Evolutionary conservation across 2,888 invertebrate genomes (phyloP).

Genomic region (Tinea pellionella): DNA sequence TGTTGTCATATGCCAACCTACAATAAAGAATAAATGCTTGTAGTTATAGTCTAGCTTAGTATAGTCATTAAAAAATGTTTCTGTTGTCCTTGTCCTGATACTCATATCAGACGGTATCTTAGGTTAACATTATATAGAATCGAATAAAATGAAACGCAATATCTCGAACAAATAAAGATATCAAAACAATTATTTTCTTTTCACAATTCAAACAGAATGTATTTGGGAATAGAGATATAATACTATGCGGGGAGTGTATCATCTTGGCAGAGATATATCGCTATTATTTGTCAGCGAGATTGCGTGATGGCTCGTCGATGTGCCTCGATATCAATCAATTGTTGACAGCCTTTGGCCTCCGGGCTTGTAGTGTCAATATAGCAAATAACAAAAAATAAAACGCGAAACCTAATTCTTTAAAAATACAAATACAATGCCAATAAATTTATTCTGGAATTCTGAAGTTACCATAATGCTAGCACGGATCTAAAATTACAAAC

Average conservation of each 20-base stretch:
- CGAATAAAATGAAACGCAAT: too few relatives aligned
- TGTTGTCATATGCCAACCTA: too few relatives aligned
- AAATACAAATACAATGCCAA: neutral
- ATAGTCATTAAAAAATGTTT: too few relatives aligned
- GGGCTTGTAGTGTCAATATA: conserved; percentile 31
- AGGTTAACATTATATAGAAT: too few relatives aligned
- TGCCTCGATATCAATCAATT: conserved; percentile 44
- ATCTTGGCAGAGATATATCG: conserved; percentile 63
- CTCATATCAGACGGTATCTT: too few relatives aligned
- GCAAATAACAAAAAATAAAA: conserved; percentile 19
- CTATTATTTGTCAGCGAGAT: conserved; percentile 39
- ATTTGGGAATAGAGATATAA: neutral
- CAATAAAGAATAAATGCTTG: too few relatives aligned
- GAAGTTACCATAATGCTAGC: neutral
- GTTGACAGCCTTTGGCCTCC: conserved; percentile 37
- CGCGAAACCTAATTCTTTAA: neutral
- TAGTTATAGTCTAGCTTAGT: too few relatives aligned
- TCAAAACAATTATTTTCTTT: neutral
- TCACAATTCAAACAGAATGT: neutral
- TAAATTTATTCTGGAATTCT: neutral
- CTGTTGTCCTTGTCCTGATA: too few relatives aligned
- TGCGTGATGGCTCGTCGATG: conserved; percentile 18
- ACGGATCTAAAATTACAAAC: neutral
- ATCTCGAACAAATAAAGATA: neutral
- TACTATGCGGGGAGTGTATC: conserved; percentile 18